These are phyloP conservation scores for Rhabdomys dilectus DNA, from an alignment of 2,113 vertebrate species.

Conservation along the genomic window DNA sequence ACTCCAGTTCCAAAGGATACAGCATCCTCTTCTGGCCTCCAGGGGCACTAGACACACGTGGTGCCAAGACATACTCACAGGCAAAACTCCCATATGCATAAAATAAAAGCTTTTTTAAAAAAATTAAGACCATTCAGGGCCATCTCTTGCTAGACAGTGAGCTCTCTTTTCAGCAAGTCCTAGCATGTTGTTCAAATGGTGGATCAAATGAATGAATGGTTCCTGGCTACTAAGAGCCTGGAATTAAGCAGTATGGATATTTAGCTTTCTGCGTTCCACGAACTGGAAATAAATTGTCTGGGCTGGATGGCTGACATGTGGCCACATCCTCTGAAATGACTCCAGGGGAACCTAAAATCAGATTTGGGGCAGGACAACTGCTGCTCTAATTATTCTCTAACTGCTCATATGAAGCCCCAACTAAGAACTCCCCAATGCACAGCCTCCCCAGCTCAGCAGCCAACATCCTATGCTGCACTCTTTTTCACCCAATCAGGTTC, in stretches of 20 bases:
- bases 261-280: neutral
- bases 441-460: slow-evolving; percentile 20
- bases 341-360: neutral
- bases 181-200: neutral
- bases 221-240: neutral
- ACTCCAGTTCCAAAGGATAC: neutral
- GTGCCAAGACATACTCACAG: neutral
- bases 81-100: neutral
- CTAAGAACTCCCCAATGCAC: slow-evolving; percentile 58
- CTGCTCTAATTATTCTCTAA: slow-evolving; percentile 69
- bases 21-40: neutral
- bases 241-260: neutral
- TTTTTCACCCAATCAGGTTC: slow-evolving; percentile 69
- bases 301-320: neutral
- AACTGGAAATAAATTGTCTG: neutral
- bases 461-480: neutral
- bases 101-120: neutral
- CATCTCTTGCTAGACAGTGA: neutral
- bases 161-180: neutral
- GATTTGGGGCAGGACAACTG: slow-evolving; percentile 48
- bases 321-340: neutral
- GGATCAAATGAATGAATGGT: neutral
- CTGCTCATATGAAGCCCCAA: slow-evolving; percentile 9
- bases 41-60: neutral
- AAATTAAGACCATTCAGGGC: neutral